phyloP scores from a whole-genome alignment of 2,888 invertebrate species.

The Ormyrus nitidulus region DNA sequence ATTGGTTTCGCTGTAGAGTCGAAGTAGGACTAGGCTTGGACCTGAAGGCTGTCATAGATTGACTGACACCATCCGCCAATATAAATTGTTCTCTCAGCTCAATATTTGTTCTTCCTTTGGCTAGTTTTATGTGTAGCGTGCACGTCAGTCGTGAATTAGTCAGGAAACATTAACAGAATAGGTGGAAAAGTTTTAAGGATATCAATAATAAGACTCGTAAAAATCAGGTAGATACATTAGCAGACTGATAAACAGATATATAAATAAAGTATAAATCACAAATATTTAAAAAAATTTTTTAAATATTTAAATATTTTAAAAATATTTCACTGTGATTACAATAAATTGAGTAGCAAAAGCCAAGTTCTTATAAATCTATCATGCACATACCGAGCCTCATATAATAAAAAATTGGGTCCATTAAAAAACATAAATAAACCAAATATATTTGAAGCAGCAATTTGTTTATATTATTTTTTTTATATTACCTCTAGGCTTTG shows the following conservation, averaged over 20 bases:
- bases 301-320: background rate
- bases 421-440: no score
- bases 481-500: no score
- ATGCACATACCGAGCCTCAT: no score
- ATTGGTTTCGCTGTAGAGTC: constrained; percentile 79
- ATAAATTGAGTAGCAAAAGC: no score
- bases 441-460: no score
- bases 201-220: constrained; percentile 58
- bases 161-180: constrained; percentile 65
- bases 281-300: background rate
- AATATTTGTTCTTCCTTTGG: constrained; percentile 99
- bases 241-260: constrained; percentile 52
- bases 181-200: constrained; percentile 63
- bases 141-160: constrained; percentile 69
- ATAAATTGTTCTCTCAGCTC: constrained; percentile 99
- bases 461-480: no score
- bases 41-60: constrained; percentile 99
- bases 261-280: constrained; percentile 21
- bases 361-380: no score
- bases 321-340: no score
- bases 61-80: constrained; percentile 98
- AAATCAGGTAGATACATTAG: constrained; percentile 29
- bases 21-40: constrained; percentile 93
- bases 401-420: no score
- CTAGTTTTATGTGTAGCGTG: constrained; percentile 80